Evolutionary conservation across 1,140 invertebrate genomes (phyloP).

Genomic region (Drosophila ogumai): DNA sequence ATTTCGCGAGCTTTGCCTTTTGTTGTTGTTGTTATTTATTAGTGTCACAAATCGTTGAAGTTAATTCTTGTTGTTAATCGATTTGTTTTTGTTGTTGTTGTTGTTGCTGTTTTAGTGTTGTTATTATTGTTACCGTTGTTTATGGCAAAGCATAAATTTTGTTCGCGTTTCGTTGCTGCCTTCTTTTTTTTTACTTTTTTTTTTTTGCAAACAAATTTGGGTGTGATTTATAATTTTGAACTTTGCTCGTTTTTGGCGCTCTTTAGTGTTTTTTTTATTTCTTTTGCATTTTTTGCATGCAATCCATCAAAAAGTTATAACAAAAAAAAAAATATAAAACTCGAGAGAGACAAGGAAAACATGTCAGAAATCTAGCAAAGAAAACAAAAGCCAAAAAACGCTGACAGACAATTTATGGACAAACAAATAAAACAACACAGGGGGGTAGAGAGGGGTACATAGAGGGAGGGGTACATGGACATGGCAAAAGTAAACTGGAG

Average conservation of each 20-base stretch:
- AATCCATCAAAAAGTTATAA: conserved; percentile 65
- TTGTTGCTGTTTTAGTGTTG: conserved; percentile 26
- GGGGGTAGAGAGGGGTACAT: background rate
- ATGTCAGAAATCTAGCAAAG: conserved; percentile 68
- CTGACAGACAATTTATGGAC: conserved; percentile 70
- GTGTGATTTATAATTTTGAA: conserved; percentile 74
- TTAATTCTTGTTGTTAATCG: conserved; percentile 64
- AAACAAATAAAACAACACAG: conserved; percentile 45
- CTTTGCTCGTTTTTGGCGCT: conserved; percentile 28
- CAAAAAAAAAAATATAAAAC: conserved; percentile 15
- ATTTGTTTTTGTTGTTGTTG: conserved; percentile 50
- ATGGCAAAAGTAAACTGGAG: conserved; percentile 18
- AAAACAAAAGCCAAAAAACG: conserved; percentile 55
- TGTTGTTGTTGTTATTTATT: conserved; percentile 69
- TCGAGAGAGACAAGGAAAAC: conserved; percentile 42
- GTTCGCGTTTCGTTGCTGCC: conserved; percentile 1
- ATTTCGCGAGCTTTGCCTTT: conserved; percentile 8
- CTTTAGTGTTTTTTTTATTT: background rate
- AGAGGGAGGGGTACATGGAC: background rate
- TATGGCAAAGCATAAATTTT: conserved; percentile 68
- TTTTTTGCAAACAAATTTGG: conserved; percentile 56
- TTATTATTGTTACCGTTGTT: conserved; percentile 38
- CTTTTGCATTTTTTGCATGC: conserved; percentile 47
- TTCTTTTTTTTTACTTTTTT: background rate
- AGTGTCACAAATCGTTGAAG: conserved; percentile 79